Base-by-base conservation (phyloP, 2,113 vertebrate genomes). In the Cyprinodon tularosa region DNA sequence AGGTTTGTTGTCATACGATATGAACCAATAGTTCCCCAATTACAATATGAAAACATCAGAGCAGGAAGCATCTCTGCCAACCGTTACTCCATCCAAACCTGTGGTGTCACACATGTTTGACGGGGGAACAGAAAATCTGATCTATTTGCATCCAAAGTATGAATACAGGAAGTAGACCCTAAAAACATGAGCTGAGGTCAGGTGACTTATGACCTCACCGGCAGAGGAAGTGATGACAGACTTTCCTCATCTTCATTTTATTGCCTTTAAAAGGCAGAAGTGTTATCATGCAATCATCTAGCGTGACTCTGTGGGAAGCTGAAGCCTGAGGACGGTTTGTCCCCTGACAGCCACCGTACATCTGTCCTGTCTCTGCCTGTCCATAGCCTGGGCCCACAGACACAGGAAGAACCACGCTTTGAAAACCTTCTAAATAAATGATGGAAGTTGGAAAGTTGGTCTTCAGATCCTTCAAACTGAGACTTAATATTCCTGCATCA, bases 111-210 rank as follows among this genome's bases (percentile, higher is more conserved):
- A 71, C 50, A 29, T 29, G 29, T 29, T 29, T 38, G 13, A 9
- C 14, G 40, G 0, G 57, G 17, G 5, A 47, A 48, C 50, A 40
- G 44, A 2, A 15, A 29, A 39, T 3, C n/a, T 48, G 53, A 50
- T 69, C 17, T 3, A 48, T 47, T 29, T 6, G 36, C 7, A 64
- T 17, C 3, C 38, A n/a, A 40, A 12, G 0, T 11, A 38, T 22
- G 12, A 69, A 40, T 11, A 22, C 12, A 59, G 50, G 50, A 59
- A 69, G 57, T 60, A 22, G 4, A 65, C 38, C 22, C 6, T 20
- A 10, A 60, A 29, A 39, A 37, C 22, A 38, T 77, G 62, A 77
- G 42, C 44, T 44, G 17, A 20, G 38, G 50, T 77, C 68, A 61
- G 68, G 29, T 77, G 68, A 66, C 8, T 0, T 48, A 44, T 6